Evolutionary conservation across 2,113 vertebrate species (phyloP).

Genomic region (Onychostruthus taczanowskii): DNA sequence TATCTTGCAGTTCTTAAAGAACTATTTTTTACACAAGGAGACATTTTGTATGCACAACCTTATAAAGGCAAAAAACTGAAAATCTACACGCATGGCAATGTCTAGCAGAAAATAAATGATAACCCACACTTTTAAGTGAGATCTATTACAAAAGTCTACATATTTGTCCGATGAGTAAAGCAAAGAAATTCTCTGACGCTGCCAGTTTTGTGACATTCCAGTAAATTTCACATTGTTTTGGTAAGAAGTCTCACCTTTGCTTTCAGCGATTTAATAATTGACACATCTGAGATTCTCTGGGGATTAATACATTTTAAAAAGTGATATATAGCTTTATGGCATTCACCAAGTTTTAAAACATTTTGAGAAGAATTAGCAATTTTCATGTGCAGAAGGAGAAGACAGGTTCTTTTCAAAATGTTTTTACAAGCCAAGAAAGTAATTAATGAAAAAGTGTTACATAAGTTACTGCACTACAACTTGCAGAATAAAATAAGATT

Average conservation of each 20-base stretch:
- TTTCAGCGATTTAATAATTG: not conserved
- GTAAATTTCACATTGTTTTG: not conserved
- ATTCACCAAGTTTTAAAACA: not conserved
- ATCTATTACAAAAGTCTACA: not conserved
- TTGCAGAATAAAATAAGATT: conserved; percentile 32
- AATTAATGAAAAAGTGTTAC: not conserved
- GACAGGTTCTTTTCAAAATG: not conserved
- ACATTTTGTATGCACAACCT: not conserved
- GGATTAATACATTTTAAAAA: not conserved
- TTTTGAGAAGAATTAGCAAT: not conserved
- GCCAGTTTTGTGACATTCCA: not conserved
- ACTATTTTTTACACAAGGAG: not conserved
- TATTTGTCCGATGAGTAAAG: not conserved
- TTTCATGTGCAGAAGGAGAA: not conserved
- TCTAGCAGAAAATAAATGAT: not conserved
- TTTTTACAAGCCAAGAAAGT: not conserved
- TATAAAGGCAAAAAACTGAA: not conserved
- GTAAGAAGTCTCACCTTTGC: not conserved
- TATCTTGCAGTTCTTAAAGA: not conserved
- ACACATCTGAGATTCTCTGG: not conserved
- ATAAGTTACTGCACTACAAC: conserved; percentile 42
- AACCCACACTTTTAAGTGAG: not conserved
- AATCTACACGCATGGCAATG: not conserved
- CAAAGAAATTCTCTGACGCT: not conserved
- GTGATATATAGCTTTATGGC: not conserved